Evolutionary conservation across 2,113 vertebrate genomes (phyloP).

Genomic region (Laticauda laticaudata): DNA sequence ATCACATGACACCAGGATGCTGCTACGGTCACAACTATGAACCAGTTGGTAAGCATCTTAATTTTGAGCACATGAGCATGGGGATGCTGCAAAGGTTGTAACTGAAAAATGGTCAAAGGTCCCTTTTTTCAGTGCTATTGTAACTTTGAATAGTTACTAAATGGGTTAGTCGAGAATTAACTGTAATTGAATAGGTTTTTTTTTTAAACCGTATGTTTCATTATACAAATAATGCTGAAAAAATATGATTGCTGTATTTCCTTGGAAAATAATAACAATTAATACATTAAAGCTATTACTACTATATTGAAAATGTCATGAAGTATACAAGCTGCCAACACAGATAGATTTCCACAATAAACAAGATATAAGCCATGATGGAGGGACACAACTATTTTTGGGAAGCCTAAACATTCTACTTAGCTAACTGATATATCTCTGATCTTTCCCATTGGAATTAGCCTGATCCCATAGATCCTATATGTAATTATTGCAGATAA

Average conservation of each 20-base stretch:
- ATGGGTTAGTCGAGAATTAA: no score
- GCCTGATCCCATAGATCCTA: neutral
- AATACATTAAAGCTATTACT: neutral
- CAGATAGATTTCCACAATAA: neutral
- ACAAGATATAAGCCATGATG: neutral
- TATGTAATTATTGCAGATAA: neutral
- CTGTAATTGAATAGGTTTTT: neutral
- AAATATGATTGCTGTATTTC: neutral
- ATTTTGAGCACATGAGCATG: neutral
- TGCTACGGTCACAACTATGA: neutral
- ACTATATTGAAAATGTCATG: neutral
- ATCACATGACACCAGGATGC: neutral
- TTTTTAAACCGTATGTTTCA: conserved; percentile 29
- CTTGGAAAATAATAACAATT: neutral
- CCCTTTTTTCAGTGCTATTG: neutral
- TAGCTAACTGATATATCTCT: neutral
- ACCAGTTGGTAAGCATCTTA: neutral
- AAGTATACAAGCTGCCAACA: neutral
- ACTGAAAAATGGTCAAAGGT: neutral
- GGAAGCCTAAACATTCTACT: neutral
- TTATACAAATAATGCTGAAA: conserved; percentile 30
- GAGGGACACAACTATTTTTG: neutral
- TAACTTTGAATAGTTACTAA: neutral
- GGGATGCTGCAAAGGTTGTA: neutral
- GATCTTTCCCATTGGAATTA: neutral